These are phyloP conservation scores for Sphinx pinastri DNA, from an alignment of 2,888 invertebrate genomes.

Conservation along the genomic window DNA sequence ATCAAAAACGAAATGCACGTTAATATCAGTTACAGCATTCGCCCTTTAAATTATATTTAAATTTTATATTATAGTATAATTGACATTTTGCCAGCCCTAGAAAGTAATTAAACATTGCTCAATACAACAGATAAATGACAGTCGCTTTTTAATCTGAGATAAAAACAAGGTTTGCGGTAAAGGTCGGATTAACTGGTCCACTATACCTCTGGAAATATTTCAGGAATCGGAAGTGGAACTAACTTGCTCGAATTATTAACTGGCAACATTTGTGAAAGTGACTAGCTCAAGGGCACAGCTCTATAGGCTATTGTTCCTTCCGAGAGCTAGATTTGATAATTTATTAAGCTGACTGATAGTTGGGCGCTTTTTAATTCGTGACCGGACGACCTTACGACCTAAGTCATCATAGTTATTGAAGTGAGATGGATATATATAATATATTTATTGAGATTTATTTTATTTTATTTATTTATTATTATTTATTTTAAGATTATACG, in stretches of 20 bases:
- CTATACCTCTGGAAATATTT: neutral
- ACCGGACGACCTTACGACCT: neutral
- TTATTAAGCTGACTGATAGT: neutral
- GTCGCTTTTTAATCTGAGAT: constrained; percentile 30
- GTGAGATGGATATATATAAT: neutral
- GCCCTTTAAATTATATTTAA: neutral
- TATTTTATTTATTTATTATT: no score
- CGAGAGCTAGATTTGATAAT: neutral
- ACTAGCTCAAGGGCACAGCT: neutral
- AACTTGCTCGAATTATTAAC: neutral
- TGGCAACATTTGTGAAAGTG: neutral
- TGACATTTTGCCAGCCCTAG: neutral
- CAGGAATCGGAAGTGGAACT: constrained; percentile 41
- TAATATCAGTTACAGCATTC: no score
- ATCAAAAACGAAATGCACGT: no score
- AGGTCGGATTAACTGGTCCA: constrained; percentile 42
- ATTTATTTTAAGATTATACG: no score
- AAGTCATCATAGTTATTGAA: neutral
- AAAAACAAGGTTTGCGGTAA: constrained; percentile 46
- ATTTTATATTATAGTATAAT: neutral
- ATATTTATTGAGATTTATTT: no score
- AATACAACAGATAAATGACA: neutral
- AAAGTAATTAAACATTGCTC: constrained; percentile 5
- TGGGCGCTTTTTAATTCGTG: neutral
- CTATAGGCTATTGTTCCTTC: neutral